Base-by-base conservation (phyloP, 2,113 vertebrate genomes). In the Erpornis zantholeuca region DNA sequence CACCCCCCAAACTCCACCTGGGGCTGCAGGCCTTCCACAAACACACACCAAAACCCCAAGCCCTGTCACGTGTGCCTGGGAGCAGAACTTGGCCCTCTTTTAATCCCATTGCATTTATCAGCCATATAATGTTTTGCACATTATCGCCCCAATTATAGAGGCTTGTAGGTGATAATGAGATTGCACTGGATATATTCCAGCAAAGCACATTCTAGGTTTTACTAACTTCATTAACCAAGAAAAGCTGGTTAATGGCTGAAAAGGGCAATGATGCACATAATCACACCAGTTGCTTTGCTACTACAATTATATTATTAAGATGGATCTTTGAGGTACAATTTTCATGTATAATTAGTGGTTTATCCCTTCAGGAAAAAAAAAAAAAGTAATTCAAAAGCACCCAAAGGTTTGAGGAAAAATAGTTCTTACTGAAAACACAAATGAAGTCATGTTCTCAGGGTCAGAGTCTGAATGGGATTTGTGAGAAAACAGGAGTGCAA, bases 211-310 rank as follows among this genome's bases (percentile, higher is more conserved):
- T 95, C 79, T 93, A 96, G 92, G 85, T 96, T 96, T 94, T 93
- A 81, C 94, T 95, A 96, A 96, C 88, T 93, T 90, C 92, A 96
- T 97, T 96, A 97, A 92, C 94, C 92, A 96, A 93, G 96, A 88
- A 97, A 95, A 92, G 94, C 90, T 93, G 93, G 92, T 84, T 96
- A 95, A 96, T 94, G 69, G 93, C 93, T 96, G 93, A 94, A 86
- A 92, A 94, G 90, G 84, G 93, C 93, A 97, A 64, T 33, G 92
- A 92, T 96, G 96, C 96, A 95, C 92, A 90, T 94, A 96, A 97
- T 96, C 92, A 94, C 92, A 96, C 82, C 90, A 88, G 96, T 96
- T 95, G 94, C 94, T 95, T 93, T 83, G 57, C 88, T 92, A 52
- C 85, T 86, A 83, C 88, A 96, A 88, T 95, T 96, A 96, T 71